Evolutionary conservation across 2,113 vertebrate genomes (phyloP).

Genomic region (Chamaea fasciata): DNA sequence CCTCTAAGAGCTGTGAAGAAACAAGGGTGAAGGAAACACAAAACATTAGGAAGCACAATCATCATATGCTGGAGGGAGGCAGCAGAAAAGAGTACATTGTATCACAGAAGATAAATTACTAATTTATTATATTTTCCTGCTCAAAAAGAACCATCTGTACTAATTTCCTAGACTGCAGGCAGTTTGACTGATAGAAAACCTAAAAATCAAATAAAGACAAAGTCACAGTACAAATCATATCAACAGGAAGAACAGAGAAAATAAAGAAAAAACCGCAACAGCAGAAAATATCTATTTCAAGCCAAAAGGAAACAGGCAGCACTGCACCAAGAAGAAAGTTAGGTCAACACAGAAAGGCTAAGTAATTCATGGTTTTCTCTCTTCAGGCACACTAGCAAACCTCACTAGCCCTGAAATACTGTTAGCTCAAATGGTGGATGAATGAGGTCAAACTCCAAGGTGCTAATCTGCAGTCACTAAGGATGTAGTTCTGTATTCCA

Average conservation of each 20-base stretch:
- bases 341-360: not conserved
- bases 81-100: not conserved
- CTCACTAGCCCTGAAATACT: not conserved
- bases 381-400: not conserved
- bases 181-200: not conserved
- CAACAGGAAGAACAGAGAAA: not conserved
- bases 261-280: not conserved
- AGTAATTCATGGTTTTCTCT: not conserved
- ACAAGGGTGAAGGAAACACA: not conserved
- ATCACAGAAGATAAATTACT: not conserved
- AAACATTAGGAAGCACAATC: not conserved
- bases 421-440: not conserved
- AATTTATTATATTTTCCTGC: not conserved
- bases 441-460: not conserved
- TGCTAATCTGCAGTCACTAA: not conserved
- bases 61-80: not conserved
- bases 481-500: not conserved
- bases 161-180: not conserved
- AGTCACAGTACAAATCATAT: not conserved
- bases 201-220: not conserved
- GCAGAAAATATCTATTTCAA: not conserved
- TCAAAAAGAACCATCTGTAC: not conserved
- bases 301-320: not conserved
- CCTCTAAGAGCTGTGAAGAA: not conserved
- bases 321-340: not conserved